Evolutionary conservation across 2,888 invertebrate genomes (phyloP).

Genomic region (Iphiclides podalirius): DNA sequence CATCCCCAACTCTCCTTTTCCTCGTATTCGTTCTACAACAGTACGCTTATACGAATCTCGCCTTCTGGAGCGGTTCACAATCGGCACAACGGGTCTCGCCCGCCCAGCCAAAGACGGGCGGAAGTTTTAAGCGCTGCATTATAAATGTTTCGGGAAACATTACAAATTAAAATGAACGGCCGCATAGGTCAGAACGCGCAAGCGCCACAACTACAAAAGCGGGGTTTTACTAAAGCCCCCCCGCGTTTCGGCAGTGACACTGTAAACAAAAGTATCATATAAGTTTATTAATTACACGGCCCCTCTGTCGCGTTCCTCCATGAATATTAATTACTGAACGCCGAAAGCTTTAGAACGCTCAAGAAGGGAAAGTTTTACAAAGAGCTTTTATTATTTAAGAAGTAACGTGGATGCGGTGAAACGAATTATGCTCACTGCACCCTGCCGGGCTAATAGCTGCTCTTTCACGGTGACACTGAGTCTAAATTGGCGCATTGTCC

Average conservation of each 20-base stretch:
- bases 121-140: constrained; percentile 13
- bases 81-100: too few species aligned
- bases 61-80: too few species aligned
- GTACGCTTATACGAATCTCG: too few species aligned
- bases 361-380: constrained; percentile 80
- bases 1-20: too few species aligned
- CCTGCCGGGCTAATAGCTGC: constrained; percentile 38
- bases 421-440: constrained; percentile 63
- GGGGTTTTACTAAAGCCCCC: constrained; percentile 30
- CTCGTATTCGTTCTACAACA: too few species aligned
- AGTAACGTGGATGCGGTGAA: constrained; percentile 70
- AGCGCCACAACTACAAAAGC: constrained; percentile 40
- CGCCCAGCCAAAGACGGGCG: too few species aligned
- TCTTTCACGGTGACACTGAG: constrained; percentile 37
- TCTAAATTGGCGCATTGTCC: constrained; percentile 36
- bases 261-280: constrained; percentile 80
- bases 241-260: constrained; percentile 69
- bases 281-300: constrained; percentile 80
- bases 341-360: constrained; percentile 78
- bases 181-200: constrained; percentile 22
- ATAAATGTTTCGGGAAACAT: constrained; percentile 2
- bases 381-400: constrained; percentile 80
- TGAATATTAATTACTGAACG: constrained; percentile 80
- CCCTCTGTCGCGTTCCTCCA: constrained; percentile 75
- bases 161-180: constrained; percentile 20